A percentile compares a stretch with the other conserved stretches of the same genome.
Conservation (phyloP, 1,140 invertebrate species). For the Formica exsecta region DNA sequence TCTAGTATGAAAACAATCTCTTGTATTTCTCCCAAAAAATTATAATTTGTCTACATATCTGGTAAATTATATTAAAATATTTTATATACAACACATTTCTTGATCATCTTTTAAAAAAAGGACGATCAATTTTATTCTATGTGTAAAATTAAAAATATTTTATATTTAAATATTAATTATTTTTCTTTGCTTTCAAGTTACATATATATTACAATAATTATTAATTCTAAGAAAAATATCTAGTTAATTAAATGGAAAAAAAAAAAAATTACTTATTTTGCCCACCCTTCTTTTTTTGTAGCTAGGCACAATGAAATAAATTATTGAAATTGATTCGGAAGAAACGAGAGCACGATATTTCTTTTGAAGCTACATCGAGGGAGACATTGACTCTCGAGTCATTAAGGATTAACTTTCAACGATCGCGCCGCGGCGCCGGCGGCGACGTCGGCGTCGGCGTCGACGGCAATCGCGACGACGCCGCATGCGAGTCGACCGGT, state of each 20-base stretch:
- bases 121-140: too few species aligned
- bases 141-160: too few species aligned
- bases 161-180: too few species aligned
- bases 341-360: not conserved
- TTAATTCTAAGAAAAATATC: not conserved
- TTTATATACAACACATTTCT: too few species aligned
- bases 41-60: too few species aligned
- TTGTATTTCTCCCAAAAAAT: too few species aligned
- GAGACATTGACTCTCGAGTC: conserved; percentile 43
- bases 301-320: not conserved
- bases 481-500: not conserved
- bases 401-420: conserved; percentile 56
- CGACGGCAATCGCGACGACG: conserved; percentile 20
- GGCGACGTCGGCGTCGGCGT: conserved; percentile 14
- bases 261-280: not conserved
- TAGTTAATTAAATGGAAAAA: not conserved
- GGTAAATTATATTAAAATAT: too few species aligned
- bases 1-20: not conserved
- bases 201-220: not conserved
- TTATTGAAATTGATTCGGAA: not conserved
- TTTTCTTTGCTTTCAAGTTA: too few species aligned
- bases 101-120: too few species aligned
- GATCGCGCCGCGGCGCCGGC: conserved; percentile 43
- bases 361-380: not conserved
- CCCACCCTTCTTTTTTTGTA: not conserved